Conservation (phyloP, 2,113 vertebrate genomes). For the Corydoras maculifer region DNA sequence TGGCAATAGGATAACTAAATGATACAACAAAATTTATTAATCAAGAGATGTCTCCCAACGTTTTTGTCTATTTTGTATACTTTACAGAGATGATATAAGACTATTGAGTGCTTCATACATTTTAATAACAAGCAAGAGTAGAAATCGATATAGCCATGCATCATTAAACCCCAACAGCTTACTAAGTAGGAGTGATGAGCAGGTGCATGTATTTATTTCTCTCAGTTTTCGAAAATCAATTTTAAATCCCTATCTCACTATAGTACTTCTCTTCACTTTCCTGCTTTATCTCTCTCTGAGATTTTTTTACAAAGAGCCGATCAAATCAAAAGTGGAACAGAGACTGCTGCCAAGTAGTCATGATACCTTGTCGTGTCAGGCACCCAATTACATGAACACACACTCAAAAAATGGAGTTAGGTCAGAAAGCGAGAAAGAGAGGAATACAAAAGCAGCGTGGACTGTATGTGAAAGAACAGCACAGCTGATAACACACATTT, state of each 20-base stretch:
- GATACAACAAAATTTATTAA: too few species aligned
- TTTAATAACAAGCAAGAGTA: constrained; percentile 4
- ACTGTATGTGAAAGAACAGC: constrained; percentile 44
- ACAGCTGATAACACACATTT: constrained; percentile 64
- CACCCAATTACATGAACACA: constrained; percentile 44
- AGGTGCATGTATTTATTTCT: constrained; percentile 44
- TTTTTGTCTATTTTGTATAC: too few species aligned
- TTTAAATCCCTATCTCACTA: background rate
- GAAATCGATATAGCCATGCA: constrained; percentile 16
- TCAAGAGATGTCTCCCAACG: too few species aligned
- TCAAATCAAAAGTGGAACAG: constrained; percentile 47
- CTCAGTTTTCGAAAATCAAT: constrained; percentile 35
- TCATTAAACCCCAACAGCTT: constrained; percentile 17
- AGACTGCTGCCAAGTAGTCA: constrained; percentile 54
- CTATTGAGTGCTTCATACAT: too few species aligned
- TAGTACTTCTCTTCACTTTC: background rate
- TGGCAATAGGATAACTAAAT: too few species aligned
- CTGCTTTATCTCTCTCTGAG: background rate
- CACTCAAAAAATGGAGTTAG: background rate
- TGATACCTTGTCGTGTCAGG: constrained; percentile 27
- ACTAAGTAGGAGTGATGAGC: constrained; percentile 40
- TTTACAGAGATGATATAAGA: too few species aligned
- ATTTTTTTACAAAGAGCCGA: constrained; percentile 39
- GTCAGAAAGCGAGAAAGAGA: constrained; percentile 13
- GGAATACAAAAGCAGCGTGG: constrained; percentile 49